Conservation (phyloP, 2,888 invertebrate genomes). For the Chymomyza amoena region DNA sequence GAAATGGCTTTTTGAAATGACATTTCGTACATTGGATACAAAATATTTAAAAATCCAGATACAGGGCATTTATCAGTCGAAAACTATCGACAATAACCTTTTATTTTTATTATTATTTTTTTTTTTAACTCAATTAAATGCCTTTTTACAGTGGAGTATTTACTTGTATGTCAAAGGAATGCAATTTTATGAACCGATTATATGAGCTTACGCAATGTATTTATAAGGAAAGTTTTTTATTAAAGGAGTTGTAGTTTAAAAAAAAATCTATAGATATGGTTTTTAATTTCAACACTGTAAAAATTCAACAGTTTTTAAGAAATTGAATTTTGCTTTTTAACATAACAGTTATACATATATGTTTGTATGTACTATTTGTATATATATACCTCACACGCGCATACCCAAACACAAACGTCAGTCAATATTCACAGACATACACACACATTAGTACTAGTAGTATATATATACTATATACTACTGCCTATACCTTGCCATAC, state of each 20-base stretch:
- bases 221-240: not conserved
- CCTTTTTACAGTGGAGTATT: slow-evolving; percentile 50
- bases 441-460: not conserved
- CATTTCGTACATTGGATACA: no score
- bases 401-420: slow-evolving; percentile 41
- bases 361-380: no score
- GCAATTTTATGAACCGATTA: no score
- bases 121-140: slow-evolving; percentile 46
- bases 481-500: not conserved
- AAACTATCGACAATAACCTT: not conserved
- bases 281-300: not conserved
- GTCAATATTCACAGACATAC: slow-evolving; percentile 39
- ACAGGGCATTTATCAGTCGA: not conserved
- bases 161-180: not conserved
- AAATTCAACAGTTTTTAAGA: not conserved
- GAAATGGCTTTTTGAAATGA: no score
- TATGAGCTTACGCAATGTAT: not conserved
- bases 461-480: not conserved
- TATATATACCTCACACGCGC: not conserved
- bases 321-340: not conserved
- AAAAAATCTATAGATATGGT: not conserved
- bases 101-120: slow-evolving; percentile 24
- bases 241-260: not conserved
- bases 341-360: not conserved
- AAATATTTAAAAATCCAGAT: not conserved